A percentile compares a stretch with the other conserved stretches of the same genome.
These are phyloP conservation scores for Nasua narica DNA, from an alignment of 2,797 vertebrate species.

Conservation along the genomic window DNA sequence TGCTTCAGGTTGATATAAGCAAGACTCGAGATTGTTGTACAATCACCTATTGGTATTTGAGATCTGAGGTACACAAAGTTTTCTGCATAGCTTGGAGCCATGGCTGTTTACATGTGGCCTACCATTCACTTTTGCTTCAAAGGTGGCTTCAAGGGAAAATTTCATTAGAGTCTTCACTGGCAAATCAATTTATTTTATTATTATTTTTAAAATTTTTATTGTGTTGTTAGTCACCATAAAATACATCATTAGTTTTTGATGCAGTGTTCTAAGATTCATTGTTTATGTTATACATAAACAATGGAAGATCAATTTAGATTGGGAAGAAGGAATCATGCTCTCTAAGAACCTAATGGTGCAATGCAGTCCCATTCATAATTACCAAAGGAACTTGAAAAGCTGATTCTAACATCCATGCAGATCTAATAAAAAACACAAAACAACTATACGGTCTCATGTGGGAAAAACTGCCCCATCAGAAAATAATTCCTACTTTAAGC, in stretches of 20 bases:
- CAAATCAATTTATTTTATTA: background rate
- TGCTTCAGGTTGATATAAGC: background rate
- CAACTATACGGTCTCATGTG: background rate
- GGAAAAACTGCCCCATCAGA: background rate
- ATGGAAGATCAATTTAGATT: background rate
- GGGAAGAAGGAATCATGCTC: background rate
- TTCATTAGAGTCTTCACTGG: background rate
- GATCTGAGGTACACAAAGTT: background rate
- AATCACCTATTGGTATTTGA: background rate
- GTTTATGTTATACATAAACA: too few species aligned
- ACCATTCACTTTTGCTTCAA: background rate
- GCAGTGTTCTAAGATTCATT: too few species aligned
- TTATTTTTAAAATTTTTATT: too few species aligned
- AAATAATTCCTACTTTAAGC: background rate
- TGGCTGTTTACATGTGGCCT: background rate
- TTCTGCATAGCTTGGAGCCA: background rate
- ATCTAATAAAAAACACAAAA: background rate
- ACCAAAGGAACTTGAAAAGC: background rate
- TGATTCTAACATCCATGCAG: background rate
- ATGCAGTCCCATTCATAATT: background rate
- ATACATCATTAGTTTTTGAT: too few species aligned
- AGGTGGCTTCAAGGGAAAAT: background rate
- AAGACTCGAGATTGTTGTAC: background rate
- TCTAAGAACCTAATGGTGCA: background rate
- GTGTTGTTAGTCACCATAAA: too few species aligned